Base-by-base conservation (phyloP, 2,113 vertebrate genomes). In the Hypanus sabinus region DNA sequence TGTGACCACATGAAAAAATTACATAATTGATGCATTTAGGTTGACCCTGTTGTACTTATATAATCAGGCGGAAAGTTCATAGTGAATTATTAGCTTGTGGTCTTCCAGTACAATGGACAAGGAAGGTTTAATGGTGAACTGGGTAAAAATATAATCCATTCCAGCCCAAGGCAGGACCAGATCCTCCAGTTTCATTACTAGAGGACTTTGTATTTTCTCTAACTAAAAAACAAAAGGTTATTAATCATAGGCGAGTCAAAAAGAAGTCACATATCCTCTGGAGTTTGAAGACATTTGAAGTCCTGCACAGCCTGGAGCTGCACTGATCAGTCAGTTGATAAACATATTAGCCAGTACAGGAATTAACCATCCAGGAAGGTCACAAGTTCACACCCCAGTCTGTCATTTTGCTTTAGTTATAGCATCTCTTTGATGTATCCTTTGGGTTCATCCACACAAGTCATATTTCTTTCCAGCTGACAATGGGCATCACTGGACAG, bases 281-380 rank as follows among this genome's bases (percentile, higher is more conserved):
- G 85, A 65, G 60, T 33, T 90, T 27, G 38, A 46, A 38, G 16
- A 18, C 36, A 80, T 38, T 80, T 60, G 46, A 60, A 60, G 57
- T 88, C 11, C 30, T 60, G 12, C 1, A 27, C 24, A 16, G 57
- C 85, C 85, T 68, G 85, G 60, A 36, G 85, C 60, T 33, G 85
- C 60, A 90, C 85, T 90, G 85, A 88, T 88, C 16, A 65, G 85
- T n/a, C 60, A 16, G 7, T 90, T 90, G 60, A 90, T 90, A 68
- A 68, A 65, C 9, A 14, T 30, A 62, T 88, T 33, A 88, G 14
- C 7, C 60, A 5, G 16, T 6, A 5, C 12, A 18, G 55, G 83
- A 62, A 87, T 62, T 87, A 62, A 60, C 83, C 83, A 87, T 87
- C 24, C 55, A 62, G 57, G 57, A 65, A 68, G 85, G 30, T 90